Evolutionary conservation across 2,113 vertebrate genomes (phyloP), one percentile per base, ranked within the genome.

Genomic region (Myotis brandtii): DNA sequence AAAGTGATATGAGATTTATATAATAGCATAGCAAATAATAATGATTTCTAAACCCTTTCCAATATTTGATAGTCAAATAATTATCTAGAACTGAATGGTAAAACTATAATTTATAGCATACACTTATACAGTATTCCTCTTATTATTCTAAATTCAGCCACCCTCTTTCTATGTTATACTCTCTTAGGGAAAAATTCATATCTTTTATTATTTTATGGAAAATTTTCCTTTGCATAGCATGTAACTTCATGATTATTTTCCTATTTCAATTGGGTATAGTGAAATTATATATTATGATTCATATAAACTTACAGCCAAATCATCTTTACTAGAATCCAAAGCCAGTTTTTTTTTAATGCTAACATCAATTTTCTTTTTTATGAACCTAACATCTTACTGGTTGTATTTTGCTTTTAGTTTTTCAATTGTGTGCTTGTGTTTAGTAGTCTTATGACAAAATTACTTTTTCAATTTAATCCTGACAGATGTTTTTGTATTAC

Each of bases 391-490:
- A 81, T 67, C 30, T 81, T 67, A 79, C 6, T 92, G 16, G 56
- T 72, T 85, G 95, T 77, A 80, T 77, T 85, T 79, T 79, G 46
- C 70, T n/a, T 90, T 87, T 77, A 84, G 18, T 50, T 92, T 88
- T 88, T 73, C 66, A 92, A 48, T 70, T 80, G 18, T 75, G 11
- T 46, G 3, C 2, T 62, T 95, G 21, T 52, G 73, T 73, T 82
- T 25, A 72, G 16, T 87, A 62, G 43, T 85, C 21, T 94, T 88
- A 80, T 59, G 18, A 91, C 8, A 83, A 50, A 91, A 95, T 86
- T 72, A 37, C n/a, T 92, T 54, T 95, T 95, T 72, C 10, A 90
- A 83, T 93, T 95, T 91, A 82, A 75, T 93, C 4, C 13, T 79
- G 20, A 80, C 64, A 88, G 40, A 96, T 95, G 13, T 88, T 93